Base-by-base conservation (phyloP, 2,797 vertebrate species). In the Sebastes cheni region DNA sequence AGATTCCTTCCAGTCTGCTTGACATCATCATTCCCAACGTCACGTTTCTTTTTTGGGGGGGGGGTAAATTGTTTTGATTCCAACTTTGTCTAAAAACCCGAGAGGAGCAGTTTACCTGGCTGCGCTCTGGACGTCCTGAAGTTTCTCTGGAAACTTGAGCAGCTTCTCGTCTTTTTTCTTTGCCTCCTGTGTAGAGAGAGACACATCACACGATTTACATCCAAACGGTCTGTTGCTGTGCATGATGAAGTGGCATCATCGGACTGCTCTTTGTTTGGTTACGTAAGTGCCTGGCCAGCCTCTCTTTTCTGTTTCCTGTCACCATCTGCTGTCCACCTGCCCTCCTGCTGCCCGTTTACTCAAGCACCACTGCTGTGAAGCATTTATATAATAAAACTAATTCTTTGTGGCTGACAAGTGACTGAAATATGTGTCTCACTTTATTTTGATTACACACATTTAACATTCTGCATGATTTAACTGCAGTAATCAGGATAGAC, bases 141-240 rank as follows among this genome's bases (percentile, higher is more conserved):
- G 92, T 88, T 97, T 98, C 92, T 98, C 98, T 70, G 98, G 96
- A 80, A 99, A 99, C 87, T 94, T 96, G 25, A 99, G 94, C 84
- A 99, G 97, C 82, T 90, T 85, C 84, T 96, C 95, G 50, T 99
- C 98, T 90, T 98, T 99, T 95, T 99, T 99, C 89, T 99, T 97
- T 32, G 98, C 98, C 95, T 99, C 98, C 99, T 99, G 94, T 12
- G 55, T 18, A 32, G 8, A 69, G 20, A 82, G 39, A 42, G 20
- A 79, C 10, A 70, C 12, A 50, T 62, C 3, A 25, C 1, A 75
- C 1, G 62, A 22, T 72, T 65, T 46, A 67, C 6, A 79, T 72
- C 11, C 14, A 67, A 58, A 56, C 14, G 46, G 10, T 54, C 39
- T 5, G 58, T 32, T 36, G 12, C 10, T 14, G 29, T 22, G 8